Evolutionary conservation across 1,140 invertebrate species (phyloP).

Genomic region (Ericerus pela): DNA sequence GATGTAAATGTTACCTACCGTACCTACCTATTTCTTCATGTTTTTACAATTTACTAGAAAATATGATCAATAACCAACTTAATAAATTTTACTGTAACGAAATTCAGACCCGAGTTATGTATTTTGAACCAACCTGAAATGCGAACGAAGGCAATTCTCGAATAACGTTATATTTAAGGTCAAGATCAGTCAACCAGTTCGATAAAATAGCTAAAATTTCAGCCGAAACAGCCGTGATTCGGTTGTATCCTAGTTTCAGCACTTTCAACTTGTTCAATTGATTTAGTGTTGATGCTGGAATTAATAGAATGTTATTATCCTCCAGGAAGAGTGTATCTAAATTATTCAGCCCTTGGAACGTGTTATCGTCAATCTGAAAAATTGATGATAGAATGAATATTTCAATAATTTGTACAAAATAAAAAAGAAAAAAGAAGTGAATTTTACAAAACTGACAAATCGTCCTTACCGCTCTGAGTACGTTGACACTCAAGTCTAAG

Average conservation of each 20-base stretch:
- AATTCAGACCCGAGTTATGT: not conserved
- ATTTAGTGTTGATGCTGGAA: slow-evolving; percentile 61
- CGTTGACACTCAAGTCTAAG: slow-evolving; percentile 71
- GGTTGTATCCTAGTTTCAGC: slow-evolving; percentile 68
- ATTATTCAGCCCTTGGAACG: slow-evolving; percentile 61
- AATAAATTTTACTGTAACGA: not conserved
- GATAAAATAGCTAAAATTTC: slow-evolving; percentile 53
- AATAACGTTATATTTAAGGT: slow-evolving; percentile 67
- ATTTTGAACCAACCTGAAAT: slow-evolving; percentile 38
- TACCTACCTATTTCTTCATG: not conserved
- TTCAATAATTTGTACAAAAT: not conserved
- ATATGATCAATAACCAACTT: no score
- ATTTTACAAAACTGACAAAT: not conserved
- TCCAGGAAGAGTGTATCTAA: slow-evolving; percentile 63
- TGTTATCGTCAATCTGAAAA: slow-evolving; percentile 66
- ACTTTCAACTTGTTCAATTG: slow-evolving; percentile 53
- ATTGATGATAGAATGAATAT: slow-evolving; percentile 13
- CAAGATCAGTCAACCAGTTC: slow-evolving; percentile 43
- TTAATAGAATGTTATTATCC: slow-evolving; percentile 73
- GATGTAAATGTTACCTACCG: no score
- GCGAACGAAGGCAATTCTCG: slow-evolving; percentile 63
- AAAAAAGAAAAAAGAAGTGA: not conserved
- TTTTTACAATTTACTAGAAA: no score
- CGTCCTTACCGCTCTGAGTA: slow-evolving; percentile 58
- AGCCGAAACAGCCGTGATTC: slow-evolving; percentile 68